Base-by-base conservation (phyloP, 1,140 invertebrate species). In the Drosophila nebulosa region DNA sequence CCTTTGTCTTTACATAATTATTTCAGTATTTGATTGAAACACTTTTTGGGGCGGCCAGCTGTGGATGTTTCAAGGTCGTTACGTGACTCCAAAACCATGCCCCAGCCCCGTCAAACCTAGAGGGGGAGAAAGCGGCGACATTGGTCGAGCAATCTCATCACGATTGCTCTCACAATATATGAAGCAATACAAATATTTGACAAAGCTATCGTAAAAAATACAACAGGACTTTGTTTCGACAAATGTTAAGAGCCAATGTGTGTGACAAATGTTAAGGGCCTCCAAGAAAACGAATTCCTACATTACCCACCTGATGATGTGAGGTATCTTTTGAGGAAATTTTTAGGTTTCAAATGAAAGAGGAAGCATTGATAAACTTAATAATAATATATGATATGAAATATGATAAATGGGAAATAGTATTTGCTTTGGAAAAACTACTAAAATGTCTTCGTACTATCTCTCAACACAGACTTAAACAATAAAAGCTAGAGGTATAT, bases 21-120 rank as follows among this genome's bases (percentile, higher is more conserved):
- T 68, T 14, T 51, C 83, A 75, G 83, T 78, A 86, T 86, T 78
- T 69, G 74, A 86, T 86, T 86, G 78, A 88, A 88, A 86, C 78
- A 86, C 75, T 75, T 85, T 85, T 58, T 57, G 57, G 61, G 59
- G 55, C 30, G 55, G 39, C 22, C 57, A 39, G 58, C 64, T 42
- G 62, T 53, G 14, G 27, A 46, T 55, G 53, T 70, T 58, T 62
- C 78, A 80, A 80, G 78, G 78, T 80, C 65, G 32, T 36, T 61
- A 78, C 81, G 81, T 88, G 83, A 55, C 39, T 21, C 7, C 16
- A 10, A 46, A 46, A n/a, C 21, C 6, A 10, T 10, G 39, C 6
- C 16, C 16, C 16, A 46, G 30, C 30, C 30, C 30, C 30, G 10
- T 10, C 39, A 46, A 21, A 21, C 16, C 16, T 6, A 21, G 1